Conservation (phyloP, 2,797 vertebrate species). For the Syngnathus rostellatus region DNA sequence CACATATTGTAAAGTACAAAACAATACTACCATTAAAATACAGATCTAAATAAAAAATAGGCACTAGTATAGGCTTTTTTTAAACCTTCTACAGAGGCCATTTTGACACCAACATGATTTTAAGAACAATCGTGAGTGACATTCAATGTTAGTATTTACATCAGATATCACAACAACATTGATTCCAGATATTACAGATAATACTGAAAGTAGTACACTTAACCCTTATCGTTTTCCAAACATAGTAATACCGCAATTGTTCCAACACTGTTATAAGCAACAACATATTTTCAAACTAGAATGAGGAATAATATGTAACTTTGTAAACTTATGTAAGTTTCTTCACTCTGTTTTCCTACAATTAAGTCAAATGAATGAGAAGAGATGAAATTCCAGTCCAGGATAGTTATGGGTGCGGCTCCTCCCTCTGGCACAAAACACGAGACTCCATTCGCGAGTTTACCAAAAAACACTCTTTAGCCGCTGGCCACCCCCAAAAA, state of each 20-base stretch:
- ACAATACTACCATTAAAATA: neutral
- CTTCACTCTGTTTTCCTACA: neutral
- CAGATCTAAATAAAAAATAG: neutral
- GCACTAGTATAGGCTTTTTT: neutral
- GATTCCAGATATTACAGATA: neutral
- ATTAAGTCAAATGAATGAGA: constrained; percentile 17
- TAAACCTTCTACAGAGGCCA: neutral
- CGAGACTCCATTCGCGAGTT: constrained; percentile 44
- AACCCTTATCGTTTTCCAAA: neutral
- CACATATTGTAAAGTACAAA: neutral
- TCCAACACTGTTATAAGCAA: neutral
- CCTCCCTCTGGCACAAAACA: constrained; percentile 44
- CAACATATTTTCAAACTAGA: neutral
- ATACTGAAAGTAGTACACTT: neutral
- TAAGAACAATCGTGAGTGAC: neutral
- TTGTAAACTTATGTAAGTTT: neutral
- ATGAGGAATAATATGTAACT: neutral
- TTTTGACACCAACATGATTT: neutral
- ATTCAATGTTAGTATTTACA: neutral
- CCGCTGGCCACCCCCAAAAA: neutral
- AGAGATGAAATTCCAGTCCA: constrained; percentile 25
- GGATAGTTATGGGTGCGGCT: constrained; percentile 53
- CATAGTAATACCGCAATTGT: neutral
- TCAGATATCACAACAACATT: neutral
- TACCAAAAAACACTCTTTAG: constrained; percentile 13